Percentiles rank a stretch among this genome's conserved stretches.
Conservation (phyloP, 1,140 invertebrate species). For the Chlorops oryzae region DNA sequence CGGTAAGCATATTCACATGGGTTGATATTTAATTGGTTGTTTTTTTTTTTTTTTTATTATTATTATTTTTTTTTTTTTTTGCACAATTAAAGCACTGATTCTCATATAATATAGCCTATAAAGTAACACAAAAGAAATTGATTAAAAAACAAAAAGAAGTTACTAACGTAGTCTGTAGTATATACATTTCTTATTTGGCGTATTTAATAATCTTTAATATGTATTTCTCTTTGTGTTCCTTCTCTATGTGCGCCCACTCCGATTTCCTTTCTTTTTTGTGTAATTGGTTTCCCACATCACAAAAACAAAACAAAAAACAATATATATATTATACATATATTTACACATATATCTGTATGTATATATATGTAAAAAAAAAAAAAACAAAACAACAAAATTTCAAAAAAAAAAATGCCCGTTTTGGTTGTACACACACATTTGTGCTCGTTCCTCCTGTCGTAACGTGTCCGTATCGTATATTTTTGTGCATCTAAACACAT, state of each 20-base stretch:
- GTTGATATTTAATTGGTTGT: not conserved
- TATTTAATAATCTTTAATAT: constrained; percentile 3
- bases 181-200: too few relatives aligned
- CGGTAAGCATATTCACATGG: constrained; percentile 7
- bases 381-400: not conserved
- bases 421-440: not conserved
- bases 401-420: not conserved
- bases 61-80: not conserved
- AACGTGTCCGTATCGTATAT: not conserved
- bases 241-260: constrained; percentile 10
- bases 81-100: too few relatives aligned
- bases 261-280: constrained; percentile 16
- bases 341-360: constrained; percentile 1
- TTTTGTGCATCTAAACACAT: too few relatives aligned
- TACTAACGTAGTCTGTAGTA: too few relatives aligned
- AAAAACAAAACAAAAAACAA: constrained; percentile 11
- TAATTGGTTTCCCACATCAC: constrained; percentile 12
- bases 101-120: too few relatives aligned
- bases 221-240: constrained; percentile 6
- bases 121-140: too few relatives aligned
- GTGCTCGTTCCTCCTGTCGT: not conserved
- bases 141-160: too few relatives aligned
- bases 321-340: constrained; percentile 20
- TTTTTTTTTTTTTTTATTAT: not conserved
- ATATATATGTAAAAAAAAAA: not conserved